A percentile compares a stretch with the other conserved stretches of the same genome.
phyloP scores from a whole-genome alignment of 2,888 invertebrate genomes.

The Scaptomyza flava region DNA sequence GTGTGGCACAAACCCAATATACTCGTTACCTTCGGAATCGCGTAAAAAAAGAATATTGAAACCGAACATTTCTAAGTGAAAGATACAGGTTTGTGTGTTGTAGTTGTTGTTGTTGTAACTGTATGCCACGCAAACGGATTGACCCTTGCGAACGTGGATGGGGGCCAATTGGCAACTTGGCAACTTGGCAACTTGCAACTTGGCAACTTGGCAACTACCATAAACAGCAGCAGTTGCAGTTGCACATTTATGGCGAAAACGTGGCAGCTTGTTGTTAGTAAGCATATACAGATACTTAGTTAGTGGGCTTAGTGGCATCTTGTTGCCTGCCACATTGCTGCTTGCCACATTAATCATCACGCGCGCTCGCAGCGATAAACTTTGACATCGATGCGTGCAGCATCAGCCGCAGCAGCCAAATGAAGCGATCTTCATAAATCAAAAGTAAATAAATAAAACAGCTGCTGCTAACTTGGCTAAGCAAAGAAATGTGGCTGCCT shows the following conservation, averaged over 20 bases:
- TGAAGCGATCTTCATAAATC: conserved; percentile 78
- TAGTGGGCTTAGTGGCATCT: conserved; percentile 14
- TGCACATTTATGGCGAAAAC: conserved; percentile 54
- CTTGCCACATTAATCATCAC: conserved; percentile 51
- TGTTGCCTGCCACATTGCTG: conserved; percentile 21
- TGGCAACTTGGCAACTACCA: conserved; percentile 45
- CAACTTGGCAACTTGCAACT: conserved; percentile 36
- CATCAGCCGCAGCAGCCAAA: conserved; percentile 41
- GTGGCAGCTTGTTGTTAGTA: conserved; percentile 2
- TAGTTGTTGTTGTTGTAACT: neutral
- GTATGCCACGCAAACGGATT: conserved; percentile 54
- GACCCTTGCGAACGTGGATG: conserved; percentile 45
- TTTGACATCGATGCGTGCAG: conserved; percentile 68
- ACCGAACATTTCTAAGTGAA: conserved; percentile 42
- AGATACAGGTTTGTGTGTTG: conserved; percentile 47
- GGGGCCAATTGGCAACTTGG: conserved; percentile 5
- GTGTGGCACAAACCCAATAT: too few relatives aligned
- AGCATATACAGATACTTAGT: neutral
- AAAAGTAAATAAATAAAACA: conserved; percentile 29
- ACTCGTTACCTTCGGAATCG: too few relatives aligned
- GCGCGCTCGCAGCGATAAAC: conserved; percentile 55
- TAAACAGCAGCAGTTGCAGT: conserved; percentile 59
- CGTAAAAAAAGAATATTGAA: neutral
- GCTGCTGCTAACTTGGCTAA: conserved; percentile 2
- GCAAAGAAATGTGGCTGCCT: neutral